A percentile compares a stretch with the other conserved stretches of the same genome.
Conservation (phyloP, 2,113 vertebrate genomes). For the Indicator indicator region DNA sequence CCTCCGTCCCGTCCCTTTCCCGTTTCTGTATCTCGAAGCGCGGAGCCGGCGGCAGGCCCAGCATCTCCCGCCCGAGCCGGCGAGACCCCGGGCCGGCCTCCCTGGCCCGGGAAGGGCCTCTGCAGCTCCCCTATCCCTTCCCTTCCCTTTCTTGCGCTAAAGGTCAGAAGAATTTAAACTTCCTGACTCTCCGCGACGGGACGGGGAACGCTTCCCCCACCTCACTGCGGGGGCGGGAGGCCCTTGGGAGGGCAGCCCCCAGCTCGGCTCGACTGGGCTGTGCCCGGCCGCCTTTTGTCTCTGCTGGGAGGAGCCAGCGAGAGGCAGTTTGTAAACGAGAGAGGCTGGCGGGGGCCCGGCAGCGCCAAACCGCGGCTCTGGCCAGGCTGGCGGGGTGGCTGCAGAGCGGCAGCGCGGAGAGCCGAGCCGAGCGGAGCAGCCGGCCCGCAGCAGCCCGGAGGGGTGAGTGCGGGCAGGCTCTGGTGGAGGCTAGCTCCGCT, state of each 20-base stretch:
- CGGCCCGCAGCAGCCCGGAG: not conserved
- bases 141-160: not conserved
- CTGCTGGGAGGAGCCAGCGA: slow-evolving; percentile 33
- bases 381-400: not conserved
- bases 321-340: not conserved
- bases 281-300: not conserved
- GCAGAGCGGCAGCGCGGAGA: not conserved
- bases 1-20: no score
- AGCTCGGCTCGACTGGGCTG: not conserved
- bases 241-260: not conserved
- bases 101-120: not conserved
- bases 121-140: not conserved
- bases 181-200: not conserved
- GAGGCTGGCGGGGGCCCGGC: not conserved
- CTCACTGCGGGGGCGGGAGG: not conserved
- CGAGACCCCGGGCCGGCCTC: not conserved
- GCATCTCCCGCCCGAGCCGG: not conserved
- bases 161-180: not conserved
- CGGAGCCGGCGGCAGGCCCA: not conserved
- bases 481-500: not conserved
- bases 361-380: not conserved
- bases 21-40: not conserved
- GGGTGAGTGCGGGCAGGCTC: not conserved
- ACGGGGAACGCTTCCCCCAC: not conserved
- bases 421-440: not conserved